Percentiles rank a stretch among this genome's conserved stretches.
phyloP scores from a whole-genome alignment of 2,888 invertebrate genomes.

The Campoletis raptor region DNA sequence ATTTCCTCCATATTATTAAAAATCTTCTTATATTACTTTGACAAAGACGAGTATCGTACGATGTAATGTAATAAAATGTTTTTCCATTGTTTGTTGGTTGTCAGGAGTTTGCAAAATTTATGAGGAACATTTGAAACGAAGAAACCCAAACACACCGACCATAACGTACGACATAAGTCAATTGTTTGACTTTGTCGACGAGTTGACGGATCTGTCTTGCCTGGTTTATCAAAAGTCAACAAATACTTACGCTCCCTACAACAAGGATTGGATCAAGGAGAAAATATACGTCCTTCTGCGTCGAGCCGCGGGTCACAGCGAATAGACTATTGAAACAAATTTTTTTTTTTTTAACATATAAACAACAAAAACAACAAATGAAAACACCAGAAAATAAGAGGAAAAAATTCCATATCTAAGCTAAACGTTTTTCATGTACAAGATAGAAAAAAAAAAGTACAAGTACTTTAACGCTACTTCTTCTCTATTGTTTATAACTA shows the following conservation, averaged over 20 bases:
- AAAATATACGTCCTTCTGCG: constrained; percentile 98
- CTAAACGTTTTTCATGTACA: constrained; percentile 69
- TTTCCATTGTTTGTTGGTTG: not conserved
- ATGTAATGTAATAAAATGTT: not conserved
- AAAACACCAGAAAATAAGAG: constrained; percentile 60
- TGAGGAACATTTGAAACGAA: constrained; percentile 98
- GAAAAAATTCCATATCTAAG: constrained; percentile 50
- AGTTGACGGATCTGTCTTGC: constrained; percentile 97
- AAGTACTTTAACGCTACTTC: constrained; percentile 70
- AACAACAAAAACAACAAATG: constrained; percentile 29
- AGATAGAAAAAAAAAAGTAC: constrained; percentile 65
- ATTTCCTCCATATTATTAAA: too few relatives aligned
- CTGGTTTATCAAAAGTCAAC: constrained; percentile 98
- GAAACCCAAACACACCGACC: constrained; percentile 97
- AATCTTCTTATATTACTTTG: too few relatives aligned
- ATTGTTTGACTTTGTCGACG: constrained; percentile 99
- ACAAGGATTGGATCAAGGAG: constrained; percentile 99
- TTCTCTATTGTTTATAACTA: constrained; percentile 75
- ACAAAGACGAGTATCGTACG: not conserved
- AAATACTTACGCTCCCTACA: constrained; percentile 98
- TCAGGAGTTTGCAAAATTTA: constrained; percentile 98
- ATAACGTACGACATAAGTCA: constrained; percentile 99
- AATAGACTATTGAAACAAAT: constrained; percentile 69
- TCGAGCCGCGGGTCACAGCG: constrained; percentile 92
- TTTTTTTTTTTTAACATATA: too few relatives aligned